Percentiles rank a stretch among this genome's conserved stretches.
Evolutionary conservation across 2,888 invertebrate species (phyloP).

Genomic region (Dicyrtoma fusca): DNA sequence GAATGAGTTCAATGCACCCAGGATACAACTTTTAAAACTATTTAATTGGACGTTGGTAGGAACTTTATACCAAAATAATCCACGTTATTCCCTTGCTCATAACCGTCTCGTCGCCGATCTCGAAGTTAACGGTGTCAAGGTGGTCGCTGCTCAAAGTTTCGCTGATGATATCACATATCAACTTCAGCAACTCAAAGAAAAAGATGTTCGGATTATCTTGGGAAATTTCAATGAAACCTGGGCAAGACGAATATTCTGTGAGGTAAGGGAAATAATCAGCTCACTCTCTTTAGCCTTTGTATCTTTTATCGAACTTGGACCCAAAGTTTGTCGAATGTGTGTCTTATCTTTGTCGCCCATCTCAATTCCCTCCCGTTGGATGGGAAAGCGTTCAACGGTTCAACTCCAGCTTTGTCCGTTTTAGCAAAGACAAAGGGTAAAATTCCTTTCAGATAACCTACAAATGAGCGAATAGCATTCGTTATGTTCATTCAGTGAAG

Average conservation of each 20-base stretch:
- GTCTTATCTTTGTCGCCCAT: too few relatives aligned
- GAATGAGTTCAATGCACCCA: conserved; percentile 91
- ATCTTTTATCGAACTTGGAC: too few relatives aligned
- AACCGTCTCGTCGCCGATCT: conserved; percentile 85
- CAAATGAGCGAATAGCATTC: too few relatives aligned
- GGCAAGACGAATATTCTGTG: conserved; percentile 87
- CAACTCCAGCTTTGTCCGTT: too few relatives aligned
- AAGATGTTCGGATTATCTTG: conserved; percentile 91
- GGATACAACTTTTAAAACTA: conserved; percentile 80
- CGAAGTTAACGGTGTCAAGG: conserved; percentile 77
- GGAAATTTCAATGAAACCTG: conserved; percentile 95
- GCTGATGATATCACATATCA: conserved; percentile 84
- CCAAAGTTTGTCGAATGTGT: too few relatives aligned
- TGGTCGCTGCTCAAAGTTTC: conserved; percentile 86
- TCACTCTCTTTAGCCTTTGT: neutral
- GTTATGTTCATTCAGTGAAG: too few relatives aligned
- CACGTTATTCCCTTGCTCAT: conserved; percentile 88
- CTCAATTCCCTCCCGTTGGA: too few relatives aligned
- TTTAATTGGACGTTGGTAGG: conserved; percentile 99
- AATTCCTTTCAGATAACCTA: too few relatives aligned
- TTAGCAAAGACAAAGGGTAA: too few relatives aligned
- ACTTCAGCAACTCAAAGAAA: conserved; percentile 78
- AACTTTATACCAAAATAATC: conserved; percentile 95
- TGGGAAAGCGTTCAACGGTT: too few relatives aligned
- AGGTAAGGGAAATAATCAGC: conserved; percentile 68